Conservation (phyloP, 1,140 invertebrate species). For the Dolichoris vasculosae region DNA sequence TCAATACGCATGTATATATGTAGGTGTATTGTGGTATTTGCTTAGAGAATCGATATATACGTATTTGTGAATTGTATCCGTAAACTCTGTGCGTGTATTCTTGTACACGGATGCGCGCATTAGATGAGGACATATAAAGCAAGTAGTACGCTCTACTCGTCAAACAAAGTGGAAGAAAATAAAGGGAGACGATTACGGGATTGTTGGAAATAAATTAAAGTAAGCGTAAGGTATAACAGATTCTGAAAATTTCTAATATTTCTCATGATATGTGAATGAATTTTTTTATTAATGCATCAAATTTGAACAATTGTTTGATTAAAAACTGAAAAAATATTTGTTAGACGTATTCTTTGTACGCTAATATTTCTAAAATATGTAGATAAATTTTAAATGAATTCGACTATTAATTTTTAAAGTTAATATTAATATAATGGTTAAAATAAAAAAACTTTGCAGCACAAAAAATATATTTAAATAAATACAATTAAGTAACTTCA, state of each 20-base stretch:
- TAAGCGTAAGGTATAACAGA: background rate
- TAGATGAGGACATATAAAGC: background rate
- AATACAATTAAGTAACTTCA: too few species aligned
- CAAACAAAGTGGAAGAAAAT: background rate
- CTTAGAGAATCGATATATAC: background rate
- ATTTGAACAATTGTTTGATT: background rate
- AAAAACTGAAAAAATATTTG: background rate
- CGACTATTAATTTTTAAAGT: background rate
- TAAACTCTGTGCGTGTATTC: background rate
- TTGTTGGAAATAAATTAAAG: background rate
- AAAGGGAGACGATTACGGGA: conserved; percentile 1
- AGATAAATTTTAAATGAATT: background rate
- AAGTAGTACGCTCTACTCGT: background rate
- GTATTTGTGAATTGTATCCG: background rate
- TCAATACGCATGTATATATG: background rate
- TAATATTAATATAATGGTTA: background rate
- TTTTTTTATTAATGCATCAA: background rate
- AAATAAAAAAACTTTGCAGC: background rate
- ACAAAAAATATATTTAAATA: too few species aligned
- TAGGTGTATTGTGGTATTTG: background rate
- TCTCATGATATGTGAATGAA: too few species aligned
- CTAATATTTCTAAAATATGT: background rate
- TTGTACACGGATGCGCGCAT: background rate
- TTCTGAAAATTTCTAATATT: background rate
- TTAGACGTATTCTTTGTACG: background rate